Base-by-base conservation (phyloP, 2,113 vertebrate species). In the Siniperca chuatsi region DNA sequence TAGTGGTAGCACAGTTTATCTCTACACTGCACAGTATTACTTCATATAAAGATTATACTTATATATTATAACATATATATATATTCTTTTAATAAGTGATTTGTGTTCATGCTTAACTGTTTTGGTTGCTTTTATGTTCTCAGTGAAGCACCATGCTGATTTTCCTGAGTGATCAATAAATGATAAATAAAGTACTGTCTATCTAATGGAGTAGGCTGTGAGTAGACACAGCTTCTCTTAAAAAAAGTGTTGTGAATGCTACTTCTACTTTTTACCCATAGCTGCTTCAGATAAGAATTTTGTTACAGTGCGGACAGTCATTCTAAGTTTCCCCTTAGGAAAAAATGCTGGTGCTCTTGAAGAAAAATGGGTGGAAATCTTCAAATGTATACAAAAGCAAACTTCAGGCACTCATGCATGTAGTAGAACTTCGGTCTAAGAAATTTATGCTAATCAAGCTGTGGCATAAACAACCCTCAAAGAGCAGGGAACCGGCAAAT, bases 401-500 rank as follows among this genome's bases (percentile, higher is more conserved):
- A 66, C 40, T 76, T 58, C 8, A 77, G 60, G 20, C 23, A n/a
- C 33, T 81, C 29, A 23, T 75, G 20, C 18, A 6, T 78, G 42
- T 13, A 9, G 8, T 21, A 61, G 16, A 58, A 42, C 40, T 35
- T 64, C 60, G 40, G 29, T 62, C 8, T 3, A 18, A 60, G 58
- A 70, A 52, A 60, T 60, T 20, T 20, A 25, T 72, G 73, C 21
- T 79, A 72, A 78, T 75, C 29, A 50, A 52, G 35, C n/a, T 44
- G 48, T 46, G 46, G 54, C 57, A 50, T 75, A 78, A 79, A 79
- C 66, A 82, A 33, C 33, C 33, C 40, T 60, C 23, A 80, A 54
- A 90, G 67, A 73, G 40, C 33, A 16, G 42, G 12, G 21, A 12
- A 15, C 29, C 4, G 18, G 52, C 20, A 57, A 7, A 75, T 62